Base-by-base conservation (phyloP, 1,140 invertebrate genomes). In the Trichonephila inaurata region DNA sequence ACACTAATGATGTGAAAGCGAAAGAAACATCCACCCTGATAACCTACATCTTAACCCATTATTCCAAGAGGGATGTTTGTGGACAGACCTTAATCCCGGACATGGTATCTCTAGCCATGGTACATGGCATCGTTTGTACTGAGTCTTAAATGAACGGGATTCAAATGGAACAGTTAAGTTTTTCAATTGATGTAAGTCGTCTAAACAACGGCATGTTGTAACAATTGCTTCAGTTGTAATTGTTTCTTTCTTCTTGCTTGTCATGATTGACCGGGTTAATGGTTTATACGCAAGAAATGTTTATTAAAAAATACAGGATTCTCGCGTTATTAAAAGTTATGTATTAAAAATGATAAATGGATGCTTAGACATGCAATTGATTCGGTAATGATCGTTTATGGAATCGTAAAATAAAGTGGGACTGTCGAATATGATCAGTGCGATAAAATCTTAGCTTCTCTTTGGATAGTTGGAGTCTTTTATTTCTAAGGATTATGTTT, bases 21-120 rank as follows among this genome's bases (percentile, higher is more conserved):
- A 69, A 69, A n/a, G 66, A 69, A 69, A 69, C 66, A 69, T 69
- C 66, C 66, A 69, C 66, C 66, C 66, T 28, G n/a, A 69, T 69
- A 69, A 69, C 66, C 66, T 69, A 69, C n/a, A 24, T 69, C 66
- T 69, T 69, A n/a, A 14, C 24, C 66, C 66, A 69, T 69, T 69
- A 69, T 69, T 69, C 24, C 28, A 28, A 69, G n/a, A 69, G n/a
- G 66, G 66, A 69, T 69, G 66, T 69, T 69, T 24, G 66, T 28
- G 8, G 66, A 28, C n/a, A 69, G 66, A 69, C 66, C 66, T 69
- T 69, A 69, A 69, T 69, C 66, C 66, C n/a, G 66, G 12, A 69
- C 24, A 51, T 3, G 24, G 12, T 69, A 69, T 12, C 66, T 69
- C 66, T 14, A 28, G 12, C 66, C 12, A 10, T n/a, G 10, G 3